Conservation (phyloP, 1,140 invertebrate species). For the Notospermus geniculatus region DNA sequence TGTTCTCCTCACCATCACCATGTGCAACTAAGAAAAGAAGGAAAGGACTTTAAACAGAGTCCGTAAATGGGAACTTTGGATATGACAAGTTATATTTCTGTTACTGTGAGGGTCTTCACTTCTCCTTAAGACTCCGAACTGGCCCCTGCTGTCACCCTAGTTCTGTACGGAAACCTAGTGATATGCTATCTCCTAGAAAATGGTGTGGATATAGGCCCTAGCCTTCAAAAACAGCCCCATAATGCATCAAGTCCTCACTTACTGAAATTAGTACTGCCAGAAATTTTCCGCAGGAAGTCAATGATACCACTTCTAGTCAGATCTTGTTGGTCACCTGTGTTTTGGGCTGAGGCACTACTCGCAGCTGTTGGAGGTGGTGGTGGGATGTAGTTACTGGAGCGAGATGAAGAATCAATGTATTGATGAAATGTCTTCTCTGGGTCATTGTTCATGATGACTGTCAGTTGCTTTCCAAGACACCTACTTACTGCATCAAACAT, state of each 20-base stretch:
- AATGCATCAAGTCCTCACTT: conserved; percentile 10
- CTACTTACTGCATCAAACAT: not conserved
- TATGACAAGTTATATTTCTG: not conserved
- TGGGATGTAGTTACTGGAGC: not conserved
- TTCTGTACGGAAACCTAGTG: no score
- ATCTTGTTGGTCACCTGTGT: conserved; percentile 19
- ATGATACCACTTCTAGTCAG: conserved; percentile 34
- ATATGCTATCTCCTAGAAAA: no score
- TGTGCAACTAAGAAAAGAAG: conserved; percentile 34
- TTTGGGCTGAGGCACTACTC: not conserved
- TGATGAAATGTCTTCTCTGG: not conserved
- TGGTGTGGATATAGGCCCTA: no score
- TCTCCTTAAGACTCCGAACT: no score
- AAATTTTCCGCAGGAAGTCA: conserved; percentile 36
- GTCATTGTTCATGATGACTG: not conserved
- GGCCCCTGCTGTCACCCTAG: no score
- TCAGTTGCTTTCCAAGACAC: not conserved
- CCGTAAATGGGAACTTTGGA: not conserved
- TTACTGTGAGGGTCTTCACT: not conserved
- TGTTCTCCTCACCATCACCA: conserved; percentile 26
- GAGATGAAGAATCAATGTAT: not conserved
- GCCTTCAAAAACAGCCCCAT: no score
- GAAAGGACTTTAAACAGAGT: not conserved
- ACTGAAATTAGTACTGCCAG: conserved; percentile 37
- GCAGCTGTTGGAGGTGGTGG: not conserved